Evolutionary conservation across 2,797 vertebrate species (phyloP).

Genomic region (Tenualosa ilisha): DNA sequence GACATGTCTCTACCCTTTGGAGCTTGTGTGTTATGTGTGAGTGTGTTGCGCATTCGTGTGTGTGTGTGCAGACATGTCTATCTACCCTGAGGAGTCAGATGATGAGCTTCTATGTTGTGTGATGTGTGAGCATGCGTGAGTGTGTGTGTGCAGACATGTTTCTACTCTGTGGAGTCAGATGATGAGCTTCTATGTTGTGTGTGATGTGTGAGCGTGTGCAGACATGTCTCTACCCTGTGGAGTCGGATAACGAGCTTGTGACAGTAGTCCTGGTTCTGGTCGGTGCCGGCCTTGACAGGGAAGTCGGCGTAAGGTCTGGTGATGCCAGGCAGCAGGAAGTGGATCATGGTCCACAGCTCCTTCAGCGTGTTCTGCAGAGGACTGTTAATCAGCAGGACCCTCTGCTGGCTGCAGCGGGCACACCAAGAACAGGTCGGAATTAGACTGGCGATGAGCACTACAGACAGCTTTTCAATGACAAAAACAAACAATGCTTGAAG

Average conservation of each 20-base stretch:
- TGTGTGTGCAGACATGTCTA: no score
- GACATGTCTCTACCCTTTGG: no score
- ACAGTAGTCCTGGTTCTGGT: slow-evolving; percentile 93
- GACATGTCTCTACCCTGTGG: slow-evolving; percentile 76
- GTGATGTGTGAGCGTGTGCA: not conserved
- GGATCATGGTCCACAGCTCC: slow-evolving; percentile 92
- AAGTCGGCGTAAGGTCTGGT: slow-evolving; percentile 87
- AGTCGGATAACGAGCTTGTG: slow-evolving; percentile 92
- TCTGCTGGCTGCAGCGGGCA: slow-evolving; percentile 77
- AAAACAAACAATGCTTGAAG: no score
- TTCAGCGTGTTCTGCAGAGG: slow-evolving; percentile 89
- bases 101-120: not conserved
- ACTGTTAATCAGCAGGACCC: slow-evolving; percentile 87
- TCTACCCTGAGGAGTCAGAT: no score
- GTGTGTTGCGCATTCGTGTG: no score
- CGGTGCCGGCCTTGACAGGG: slow-evolving; percentile 87
- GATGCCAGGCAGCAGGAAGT: slow-evolving; percentile 90
- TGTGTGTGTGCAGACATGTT: not conserved
- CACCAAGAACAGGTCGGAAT: not conserved
- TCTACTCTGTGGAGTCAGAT: no score
- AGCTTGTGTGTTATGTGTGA: no score
- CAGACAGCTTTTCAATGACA: not conserved
- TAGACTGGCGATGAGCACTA: not conserved
- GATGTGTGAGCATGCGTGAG: not conserved
- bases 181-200: not conserved